A percentile compares a stretch with the other conserved stretches of the same genome.
These are phyloP conservation scores for Naja naja DNA, from an alignment of 2,113 vertebrate species.

Conservation along the genomic window DNA sequence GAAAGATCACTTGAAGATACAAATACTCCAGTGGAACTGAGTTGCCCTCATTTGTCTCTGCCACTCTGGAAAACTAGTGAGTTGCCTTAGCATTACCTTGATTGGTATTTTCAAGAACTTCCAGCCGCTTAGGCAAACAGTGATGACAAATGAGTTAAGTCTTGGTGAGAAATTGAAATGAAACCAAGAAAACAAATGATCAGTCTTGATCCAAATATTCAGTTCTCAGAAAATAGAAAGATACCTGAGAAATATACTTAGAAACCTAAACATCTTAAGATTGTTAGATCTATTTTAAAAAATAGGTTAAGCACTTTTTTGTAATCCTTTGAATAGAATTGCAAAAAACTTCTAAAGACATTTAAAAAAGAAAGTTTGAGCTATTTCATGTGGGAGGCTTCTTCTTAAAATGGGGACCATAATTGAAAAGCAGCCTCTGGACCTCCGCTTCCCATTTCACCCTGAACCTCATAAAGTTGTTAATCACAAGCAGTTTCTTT, in stretches of 20 bases:
- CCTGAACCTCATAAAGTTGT: neutral
- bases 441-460: neutral
- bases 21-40: neutral
- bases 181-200: neutral
- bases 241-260: neutral
- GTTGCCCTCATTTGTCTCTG: neutral
- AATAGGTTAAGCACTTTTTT: neutral
- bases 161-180: neutral
- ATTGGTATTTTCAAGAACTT: neutral
- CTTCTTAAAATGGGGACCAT: neutral
- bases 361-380: neutral
- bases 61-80: neutral
- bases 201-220: neutral
- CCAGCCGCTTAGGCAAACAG: neutral
- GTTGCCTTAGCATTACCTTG: neutral
- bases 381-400: neutral
- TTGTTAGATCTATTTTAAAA: neutral
- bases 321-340: neutral
- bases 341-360: neutral
- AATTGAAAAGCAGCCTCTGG: neutral
- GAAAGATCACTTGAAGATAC: neutral
- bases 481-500: neutral
- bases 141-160: neutral
- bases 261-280: neutral
- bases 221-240: neutral